Base-by-base conservation (phyloP, 2,888 invertebrate genomes). In the Mythimna vitellina region DNA sequence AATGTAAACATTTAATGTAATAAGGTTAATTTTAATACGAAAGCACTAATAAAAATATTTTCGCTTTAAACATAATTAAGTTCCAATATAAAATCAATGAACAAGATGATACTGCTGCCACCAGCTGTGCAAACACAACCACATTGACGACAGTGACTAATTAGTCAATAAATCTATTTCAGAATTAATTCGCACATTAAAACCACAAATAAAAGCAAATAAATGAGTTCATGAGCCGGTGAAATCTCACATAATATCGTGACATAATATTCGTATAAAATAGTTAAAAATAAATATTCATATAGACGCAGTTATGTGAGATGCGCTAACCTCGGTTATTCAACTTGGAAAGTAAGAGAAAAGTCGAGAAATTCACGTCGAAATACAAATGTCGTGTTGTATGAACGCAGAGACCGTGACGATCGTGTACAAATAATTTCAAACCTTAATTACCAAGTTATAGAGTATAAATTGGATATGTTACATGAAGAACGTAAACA, bases 301-400 rank as follows among this genome's bases (percentile, higher is more conserved):
- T 78, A 77, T 74, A 84, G 89, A 89, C 88, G 91, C 90, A 93
- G 93, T 93, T 91, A 89, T 86, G 73, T 84, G 73, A 77, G 89
- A 92, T 92, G 90, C 88, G 89, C 88, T 90, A 89, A 91, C 90
- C 75, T 80, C 88, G 93, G 95, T 95, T 95, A 94, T 95, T 95
- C 94, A 95, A 95, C 95, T 89, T 93, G 89, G 94, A 95, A 95
- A 95, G 94, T 90, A 89, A 89, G 93, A 94, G 94, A 95, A 94
- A 95, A 93, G 93, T 82, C 90, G 94, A 93, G 94, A 95, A 93
- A 95, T 93, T 93, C 92, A 89, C 92, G 88, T 79, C 70, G 64
- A 81, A 91, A 91, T 86, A 87, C 88, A 85, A 88, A 87, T 90
- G 91, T 89, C 90, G 91, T 90, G 91, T 89, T 86, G 90, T 89